Evolutionary conservation across 2,797 vertebrate genomes (phyloP).

Genomic region (Pangasius larnaudii): DNA sequence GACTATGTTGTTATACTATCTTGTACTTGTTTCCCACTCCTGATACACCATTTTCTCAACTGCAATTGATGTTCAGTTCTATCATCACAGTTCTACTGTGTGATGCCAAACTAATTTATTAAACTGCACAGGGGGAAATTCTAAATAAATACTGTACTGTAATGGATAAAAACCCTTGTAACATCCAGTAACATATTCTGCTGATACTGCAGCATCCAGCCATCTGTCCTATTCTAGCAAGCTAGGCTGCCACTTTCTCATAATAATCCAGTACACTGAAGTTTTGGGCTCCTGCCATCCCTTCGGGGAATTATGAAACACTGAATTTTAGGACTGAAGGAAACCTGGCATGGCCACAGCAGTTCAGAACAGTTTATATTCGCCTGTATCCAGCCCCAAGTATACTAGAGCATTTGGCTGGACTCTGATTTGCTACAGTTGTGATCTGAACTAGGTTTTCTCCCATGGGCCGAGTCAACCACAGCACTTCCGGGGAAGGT

Average conservation of each 20-base stretch:
- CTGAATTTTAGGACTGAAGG: conserved; percentile 45
- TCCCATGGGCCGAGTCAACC: not conserved
- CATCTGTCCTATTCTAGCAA: conserved; percentile 67
- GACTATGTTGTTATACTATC: not conserved
- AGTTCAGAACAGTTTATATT: conserved; percentile 23
- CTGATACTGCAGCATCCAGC: conserved; percentile 64
- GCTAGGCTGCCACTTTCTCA: conserved; percentile 61
- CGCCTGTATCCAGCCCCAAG: not conserved
- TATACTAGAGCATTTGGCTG: not conserved
- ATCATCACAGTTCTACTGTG: conserved; percentile 11
- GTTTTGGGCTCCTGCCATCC: conserved; percentile 61
- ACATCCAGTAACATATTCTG: conserved; percentile 57
- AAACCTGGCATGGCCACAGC: conserved; percentile 46
- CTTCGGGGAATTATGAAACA: conserved; percentile 56
- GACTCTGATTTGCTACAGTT: not conserved
- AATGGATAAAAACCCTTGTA: conserved; percentile 48
- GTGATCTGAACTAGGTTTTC: not conserved
- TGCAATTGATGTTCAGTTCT: conserved; percentile 27
- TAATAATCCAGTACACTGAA: conserved; percentile 62
- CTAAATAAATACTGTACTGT: conserved; percentile 38
- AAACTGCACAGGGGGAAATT: conserved; percentile 23
- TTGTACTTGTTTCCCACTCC: not conserved
- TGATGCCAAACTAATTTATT: conserved; percentile 45
- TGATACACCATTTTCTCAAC: not conserved
- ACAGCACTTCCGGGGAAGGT: not conserved